Evolutionary conservation across 1,140 invertebrate species (phyloP).

Genomic region (Sipha flava): DNA sequence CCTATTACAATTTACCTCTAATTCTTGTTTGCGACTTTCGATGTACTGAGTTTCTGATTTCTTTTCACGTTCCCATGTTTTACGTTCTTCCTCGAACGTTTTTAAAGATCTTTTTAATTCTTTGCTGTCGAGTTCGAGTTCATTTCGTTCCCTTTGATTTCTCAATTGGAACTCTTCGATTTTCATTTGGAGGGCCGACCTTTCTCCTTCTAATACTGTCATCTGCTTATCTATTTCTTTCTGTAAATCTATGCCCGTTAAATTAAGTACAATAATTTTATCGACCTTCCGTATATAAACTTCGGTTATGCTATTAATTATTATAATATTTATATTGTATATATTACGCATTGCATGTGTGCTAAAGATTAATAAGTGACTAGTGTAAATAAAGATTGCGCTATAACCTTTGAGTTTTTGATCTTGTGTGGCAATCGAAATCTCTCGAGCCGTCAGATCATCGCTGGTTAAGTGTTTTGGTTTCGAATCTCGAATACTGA

Average conservation of each 20-base stretch:
- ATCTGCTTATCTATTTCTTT: slow-evolving; percentile 6
- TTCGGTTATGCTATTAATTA: no score
- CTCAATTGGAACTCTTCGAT: background rate
- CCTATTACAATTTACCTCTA: background rate
- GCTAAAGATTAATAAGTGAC: no score
- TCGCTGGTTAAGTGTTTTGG: background rate
- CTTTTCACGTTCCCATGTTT: slow-evolving; percentile 4
- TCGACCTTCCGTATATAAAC: no score
- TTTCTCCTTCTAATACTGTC: background rate
- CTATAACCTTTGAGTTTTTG: slow-evolving; percentile 23
- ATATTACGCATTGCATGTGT: no score
- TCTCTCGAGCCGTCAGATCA: slow-evolving; percentile 12
- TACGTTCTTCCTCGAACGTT: background rate
- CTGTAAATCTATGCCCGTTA: background rate
- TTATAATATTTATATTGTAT: no score
- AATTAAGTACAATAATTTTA: no score
- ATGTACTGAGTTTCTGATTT: slow-evolving; percentile 25
- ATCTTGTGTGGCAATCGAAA: background rate
- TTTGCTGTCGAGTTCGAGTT: background rate
- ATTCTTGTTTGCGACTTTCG: slow-evolving; percentile 2
- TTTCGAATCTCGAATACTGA: background rate
- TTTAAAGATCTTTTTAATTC: background rate
- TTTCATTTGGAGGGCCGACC: background rate
- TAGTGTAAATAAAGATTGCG: no score
- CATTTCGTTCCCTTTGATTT: slow-evolving; percentile 9